These are phyloP conservation scores for Beris morrisii DNA, from an alignment of 2,888 invertebrate genomes.

Conservation along the genomic window DNA sequence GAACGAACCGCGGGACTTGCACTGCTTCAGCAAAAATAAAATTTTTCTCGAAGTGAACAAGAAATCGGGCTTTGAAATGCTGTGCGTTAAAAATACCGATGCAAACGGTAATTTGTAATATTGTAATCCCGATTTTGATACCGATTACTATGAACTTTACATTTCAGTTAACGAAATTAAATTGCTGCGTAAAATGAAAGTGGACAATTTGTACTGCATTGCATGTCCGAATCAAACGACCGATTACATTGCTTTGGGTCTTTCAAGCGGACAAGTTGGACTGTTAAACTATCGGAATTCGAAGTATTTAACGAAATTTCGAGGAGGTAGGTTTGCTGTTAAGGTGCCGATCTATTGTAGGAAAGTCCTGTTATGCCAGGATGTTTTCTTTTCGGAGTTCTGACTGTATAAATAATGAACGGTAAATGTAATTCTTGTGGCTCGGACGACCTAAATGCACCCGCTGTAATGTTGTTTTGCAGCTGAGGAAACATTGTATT, in stretches of 20 bases:
- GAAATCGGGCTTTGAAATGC: constrained; percentile 50
- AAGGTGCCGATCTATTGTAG: no score
- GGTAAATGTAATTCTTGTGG: no score
- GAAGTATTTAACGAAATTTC: constrained; percentile 46
- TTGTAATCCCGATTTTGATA: background rate
- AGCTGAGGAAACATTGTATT: no score
- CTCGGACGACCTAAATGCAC: no score
- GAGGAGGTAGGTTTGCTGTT: constrained; percentile 43
- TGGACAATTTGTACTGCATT: constrained; percentile 51
- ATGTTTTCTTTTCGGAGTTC: no score
- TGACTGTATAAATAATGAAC: no score
- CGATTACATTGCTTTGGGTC: constrained; percentile 52
- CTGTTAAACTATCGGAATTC: constrained; percentile 49
- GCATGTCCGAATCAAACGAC: constrained; percentile 49
- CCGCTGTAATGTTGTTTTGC: no score
- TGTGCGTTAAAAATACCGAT: constrained; percentile 41
- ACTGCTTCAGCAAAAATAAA: constrained; percentile 48
- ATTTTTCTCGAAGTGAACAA: constrained; percentile 51
- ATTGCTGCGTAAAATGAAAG: constrained; percentile 49
- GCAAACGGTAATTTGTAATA: constrained; percentile 1
- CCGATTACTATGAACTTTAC: background rate
- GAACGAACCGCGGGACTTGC: constrained; percentile 51
- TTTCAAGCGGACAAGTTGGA: constrained; percentile 50
- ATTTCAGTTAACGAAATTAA: constrained; percentile 46
- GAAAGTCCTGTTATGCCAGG: no score